phyloP scores from a whole-genome alignment of 53 echinoderm and acorn worm genomes.

The Luidia sarsii region DNA sequence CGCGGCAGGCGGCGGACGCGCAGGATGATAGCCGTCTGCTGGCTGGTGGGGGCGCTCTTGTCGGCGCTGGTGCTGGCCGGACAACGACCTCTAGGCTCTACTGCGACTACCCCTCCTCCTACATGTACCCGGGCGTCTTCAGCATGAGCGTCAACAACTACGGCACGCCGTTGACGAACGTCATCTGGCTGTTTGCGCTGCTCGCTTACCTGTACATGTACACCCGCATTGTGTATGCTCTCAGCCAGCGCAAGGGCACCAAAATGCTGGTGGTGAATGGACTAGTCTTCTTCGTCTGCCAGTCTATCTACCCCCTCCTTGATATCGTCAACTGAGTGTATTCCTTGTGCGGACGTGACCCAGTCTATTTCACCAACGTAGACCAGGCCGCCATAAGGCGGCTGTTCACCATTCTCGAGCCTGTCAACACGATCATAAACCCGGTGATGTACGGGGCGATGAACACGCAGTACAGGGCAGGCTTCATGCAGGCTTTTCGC shows the following conservation, averaged over 20 bases:
- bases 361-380: not conserved
- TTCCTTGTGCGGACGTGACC: not conserved
- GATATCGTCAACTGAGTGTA: not conserved
- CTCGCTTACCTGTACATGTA: conserved; percentile 24
- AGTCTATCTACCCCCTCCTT: not conserved
- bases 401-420: not conserved
- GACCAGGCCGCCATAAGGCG: not conserved
- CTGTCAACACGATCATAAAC: not conserved
- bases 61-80: not conserved
- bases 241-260: conserved; percentile 9
- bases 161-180: not conserved
- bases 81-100: no score
- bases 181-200: conserved; percentile 28
- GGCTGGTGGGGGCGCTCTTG: conserved; percentile 39
- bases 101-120: not conserved
- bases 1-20: conserved; percentile 37
- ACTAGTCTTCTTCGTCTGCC: not conserved
- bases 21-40: conserved; percentile 47
- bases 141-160: not conserved
- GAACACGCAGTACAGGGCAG: not conserved
- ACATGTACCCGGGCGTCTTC: not conserved
- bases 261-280: not conserved
- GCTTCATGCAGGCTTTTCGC: not conserved
- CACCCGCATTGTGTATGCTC: not conserved
- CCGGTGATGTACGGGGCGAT: not conserved